Evolutionary conservation across 2,888 invertebrate species (phyloP).

Genomic region (Lamellibrachia columna): DNA sequence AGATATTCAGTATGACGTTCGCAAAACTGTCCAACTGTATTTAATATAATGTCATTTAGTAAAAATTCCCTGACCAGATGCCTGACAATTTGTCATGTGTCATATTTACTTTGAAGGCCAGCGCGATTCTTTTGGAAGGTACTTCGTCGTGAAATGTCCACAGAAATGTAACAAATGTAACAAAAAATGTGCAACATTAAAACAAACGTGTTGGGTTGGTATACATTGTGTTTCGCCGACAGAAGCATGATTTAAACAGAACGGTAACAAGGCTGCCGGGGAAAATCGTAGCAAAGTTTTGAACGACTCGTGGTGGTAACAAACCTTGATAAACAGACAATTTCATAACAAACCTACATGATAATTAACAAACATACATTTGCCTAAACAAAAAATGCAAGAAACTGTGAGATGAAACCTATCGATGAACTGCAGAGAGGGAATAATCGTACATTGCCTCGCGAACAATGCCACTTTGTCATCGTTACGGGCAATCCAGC

Average conservation of each 20-base stretch:
- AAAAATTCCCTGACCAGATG: not conserved
- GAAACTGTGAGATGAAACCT: not conserved
- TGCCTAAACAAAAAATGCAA: not conserved
- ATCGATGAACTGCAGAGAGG: not conserved
- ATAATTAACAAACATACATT: not conserved
- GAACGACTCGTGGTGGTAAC: constrained; percentile 5
- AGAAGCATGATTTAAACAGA: not conserved
- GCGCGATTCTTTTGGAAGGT: not conserved
- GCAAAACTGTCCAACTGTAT: too few relatives aligned
- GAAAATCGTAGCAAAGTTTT: not conserved
- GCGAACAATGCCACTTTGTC: not conserved
- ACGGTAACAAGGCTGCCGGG: not conserved
- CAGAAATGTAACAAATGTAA: not conserved
- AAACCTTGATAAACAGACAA: not conserved
- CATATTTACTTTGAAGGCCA: not conserved
- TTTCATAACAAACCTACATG: not conserved
- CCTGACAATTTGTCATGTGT: not conserved
- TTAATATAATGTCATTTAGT: not conserved
- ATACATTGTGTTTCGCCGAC: not conserved
- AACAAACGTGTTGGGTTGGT: not conserved
- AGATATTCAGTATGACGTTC: too few relatives aligned
- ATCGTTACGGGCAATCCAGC: not conserved
- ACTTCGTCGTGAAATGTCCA: not conserved
- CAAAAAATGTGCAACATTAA: not conserved
- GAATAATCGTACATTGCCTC: not conserved